Evolutionary conservation across 2,888 invertebrate species (phyloP), one percentile per base, ranked within the genome.

Genomic region (Eupsilia transversa): DNA sequence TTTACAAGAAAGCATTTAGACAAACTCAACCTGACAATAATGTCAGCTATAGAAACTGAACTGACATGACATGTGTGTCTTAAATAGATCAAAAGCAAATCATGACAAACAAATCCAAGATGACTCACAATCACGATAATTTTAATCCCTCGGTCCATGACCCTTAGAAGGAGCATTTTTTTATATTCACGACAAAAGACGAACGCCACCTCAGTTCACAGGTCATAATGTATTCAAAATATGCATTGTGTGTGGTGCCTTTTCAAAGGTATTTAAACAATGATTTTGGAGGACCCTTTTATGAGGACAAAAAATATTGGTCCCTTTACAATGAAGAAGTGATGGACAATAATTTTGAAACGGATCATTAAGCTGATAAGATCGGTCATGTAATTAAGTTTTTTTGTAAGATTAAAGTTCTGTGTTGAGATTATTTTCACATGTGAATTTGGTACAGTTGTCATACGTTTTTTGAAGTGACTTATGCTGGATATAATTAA

Each of bases 161-260:
- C 89, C 89, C 89, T 87, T 82, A 79, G 79, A 82, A 76, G 72
- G 79, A 66, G 69, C 52, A 71, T 87, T 87, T 85, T 60, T 84
- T 86, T 87, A 73, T 69, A 82, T 52, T 74, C 66, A 86, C 79
- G 82, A 89, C 89, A 90, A 90, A 90, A 87, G 88, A 82, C 85
- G 84, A 82, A 86, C 80, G 82, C 86, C 86, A 86, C 66, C 61
- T 61, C 81, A 87, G 90, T 90, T 90, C 91, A 90, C 89, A 90
- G 90, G 88, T 94, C 94, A 92, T 94, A 94, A 95, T 94, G 92
- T 93, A 96, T 96, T 94, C 94, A 94, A 94, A 95, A 94, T 94
- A 95, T 94, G 93, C 94, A 94, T 95, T 95, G 94, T 95, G 91
- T 93, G 92, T 89, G 90, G 90, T 89, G 90, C 91, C 86, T 92